Evolutionary conservation across 2,113 vertebrate species (phyloP), one percentile per base, ranked within the genome.

Genomic region (Urocynchramus pylzowi): DNA sequence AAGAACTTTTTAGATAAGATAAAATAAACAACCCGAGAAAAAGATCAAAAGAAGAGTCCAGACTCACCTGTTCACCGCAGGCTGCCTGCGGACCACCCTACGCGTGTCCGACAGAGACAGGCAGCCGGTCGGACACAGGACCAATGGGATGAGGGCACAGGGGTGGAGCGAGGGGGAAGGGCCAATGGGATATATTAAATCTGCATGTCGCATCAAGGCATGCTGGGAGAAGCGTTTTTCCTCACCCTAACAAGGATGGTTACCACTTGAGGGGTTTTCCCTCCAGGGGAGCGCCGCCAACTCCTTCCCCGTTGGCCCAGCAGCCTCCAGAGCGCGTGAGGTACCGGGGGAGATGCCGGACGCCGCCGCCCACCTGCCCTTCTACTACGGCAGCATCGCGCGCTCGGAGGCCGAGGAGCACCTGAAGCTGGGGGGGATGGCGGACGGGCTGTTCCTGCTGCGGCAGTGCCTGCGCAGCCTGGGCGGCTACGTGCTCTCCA

Each of bases 301-400:
- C 23, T 35, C 11, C 15, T 10, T 59, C n/a, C 57, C n/a, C 17
- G 57, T 16, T 17, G n/a, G 10, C 23, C 23, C 57, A 26, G 3
- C 57, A 26, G 22, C 57, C 56, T 35, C n/a, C 56, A 11, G 22
- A 24, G 56, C 14, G 15, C 1, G 18, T 24, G 73, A n/a, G n/a
- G n/a, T n/a, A n/a, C n/a, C n/a, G n/a, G 26, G 13, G 13, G 94
- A 92, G 73, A 99, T 99, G 99, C 98, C 98, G 3, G 99, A 99
- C 93, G 98, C 99, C 1, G 99, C 99, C 0, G 97, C 96, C 8
- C 99, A 99, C 84, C 98, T 99, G 96, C 99, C 99, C 52, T 99
- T 99, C 95, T 99, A 98, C 98, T 99, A 99, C 1, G 99, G 99
- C 96, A 99, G 99, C 98, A 99, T 99, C 84, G 99, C 99, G 52